Percentiles rank a stretch among this genome's conserved stretches.
Evolutionary conservation across 2,888 invertebrate genomes (phyloP).

Genomic region (Salpingus planirostris): DNA sequence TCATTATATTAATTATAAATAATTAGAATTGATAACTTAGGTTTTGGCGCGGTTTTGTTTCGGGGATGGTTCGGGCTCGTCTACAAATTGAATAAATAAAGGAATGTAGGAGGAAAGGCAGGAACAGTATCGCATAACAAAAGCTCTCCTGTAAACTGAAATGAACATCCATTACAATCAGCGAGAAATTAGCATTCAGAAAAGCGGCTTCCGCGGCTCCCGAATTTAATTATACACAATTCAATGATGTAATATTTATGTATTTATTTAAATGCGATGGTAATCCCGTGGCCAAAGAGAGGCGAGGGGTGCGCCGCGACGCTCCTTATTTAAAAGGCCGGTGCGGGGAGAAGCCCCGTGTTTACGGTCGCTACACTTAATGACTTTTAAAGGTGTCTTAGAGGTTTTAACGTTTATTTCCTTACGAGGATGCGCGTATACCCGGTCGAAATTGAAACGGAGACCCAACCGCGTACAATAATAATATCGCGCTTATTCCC

Average conservation of each 20-base stretch:
- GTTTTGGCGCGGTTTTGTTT: too few species aligned
- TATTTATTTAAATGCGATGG: constrained; percentile 45
- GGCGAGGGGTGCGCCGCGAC: constrained; percentile 22
- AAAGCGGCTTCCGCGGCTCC: constrained; percentile 38
- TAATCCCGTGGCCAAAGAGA: constrained; percentile 37
- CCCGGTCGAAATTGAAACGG: too few species aligned
- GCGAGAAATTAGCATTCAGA: constrained; percentile 39
- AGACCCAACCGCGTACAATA: too few species aligned
- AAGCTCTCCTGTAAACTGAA: constrained; percentile 33
- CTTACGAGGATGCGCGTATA: too few species aligned
- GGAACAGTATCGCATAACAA: constrained; percentile 29
- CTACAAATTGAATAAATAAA: constrained; percentile 28
- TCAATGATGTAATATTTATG: constrained; percentile 45
- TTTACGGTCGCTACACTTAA: constrained; percentile 37
- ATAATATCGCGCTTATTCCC: too few species aligned
- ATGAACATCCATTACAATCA: constrained; percentile 41
- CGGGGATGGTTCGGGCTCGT: too few species aligned
- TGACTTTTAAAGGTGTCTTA: constrained; percentile 37
- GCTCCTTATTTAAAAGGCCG: constrained; percentile 25
- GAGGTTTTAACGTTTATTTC: constrained; percentile 32
- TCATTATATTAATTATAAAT: too few species aligned
- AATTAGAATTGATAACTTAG: too few species aligned
- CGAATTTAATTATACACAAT: constrained; percentile 44
- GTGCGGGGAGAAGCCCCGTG: constrained; percentile 24
- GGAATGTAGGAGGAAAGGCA: constrained; percentile 24